Evolutionary conservation across 2,888 invertebrate species (phyloP).

Genomic region (Baccha elongata): DNA sequence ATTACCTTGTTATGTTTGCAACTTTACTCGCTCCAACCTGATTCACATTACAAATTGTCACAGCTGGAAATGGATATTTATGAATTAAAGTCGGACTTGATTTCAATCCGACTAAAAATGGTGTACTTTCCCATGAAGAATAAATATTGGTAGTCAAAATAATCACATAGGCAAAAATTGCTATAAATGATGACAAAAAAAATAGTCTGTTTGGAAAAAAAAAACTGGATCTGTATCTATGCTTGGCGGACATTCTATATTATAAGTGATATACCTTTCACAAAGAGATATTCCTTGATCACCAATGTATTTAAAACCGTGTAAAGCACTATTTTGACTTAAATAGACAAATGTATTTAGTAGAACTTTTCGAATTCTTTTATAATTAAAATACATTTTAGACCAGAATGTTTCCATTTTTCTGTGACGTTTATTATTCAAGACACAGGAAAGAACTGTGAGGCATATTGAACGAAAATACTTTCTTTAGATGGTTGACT

Average conservation of each 20-base stretch:
- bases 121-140: neutral
- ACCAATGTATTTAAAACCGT: neutral
- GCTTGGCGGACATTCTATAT: no score
- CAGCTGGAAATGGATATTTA: conserved; percentile 88
- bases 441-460: no score
- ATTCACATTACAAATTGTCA: conserved; percentile 92
- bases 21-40: conserved; percentile 86
- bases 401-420: conserved; percentile 2
- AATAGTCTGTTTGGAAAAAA: neutral
- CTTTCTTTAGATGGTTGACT: no score
- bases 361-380: neutral
- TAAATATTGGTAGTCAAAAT: neutral
- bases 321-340: neutral
- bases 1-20: neutral
- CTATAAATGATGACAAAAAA: conserved; percentile 5
- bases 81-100: conserved; percentile 37
- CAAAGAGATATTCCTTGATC: neutral
- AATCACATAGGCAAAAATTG: neutral
- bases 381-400: neutral
- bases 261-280: no score
- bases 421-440: neutral
- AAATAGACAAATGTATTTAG: neutral
- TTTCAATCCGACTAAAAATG: conserved; percentile 8
- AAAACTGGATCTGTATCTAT: neutral
- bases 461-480: no score